Evolutionary conservation across 1,140 invertebrate species (phyloP), one percentile per base, ranked within the genome.

Genomic region (Trichoplusia ni): DNA sequence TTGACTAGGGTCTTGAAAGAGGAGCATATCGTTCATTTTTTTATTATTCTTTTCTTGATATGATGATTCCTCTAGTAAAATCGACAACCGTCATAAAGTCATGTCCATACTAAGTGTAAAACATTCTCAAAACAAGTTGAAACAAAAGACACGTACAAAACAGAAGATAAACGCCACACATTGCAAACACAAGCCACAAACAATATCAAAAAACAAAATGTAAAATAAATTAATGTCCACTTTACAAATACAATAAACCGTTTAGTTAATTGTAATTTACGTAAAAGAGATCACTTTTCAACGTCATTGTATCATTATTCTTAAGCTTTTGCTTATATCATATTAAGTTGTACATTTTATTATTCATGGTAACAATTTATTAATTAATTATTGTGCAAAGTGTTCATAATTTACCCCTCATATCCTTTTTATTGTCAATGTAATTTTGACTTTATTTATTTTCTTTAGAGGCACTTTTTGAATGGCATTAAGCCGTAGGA

Each of bases 351-450:
- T 38, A 37, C 51, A 54, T 54, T 54, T 54, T 54, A 54, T 38
- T 54, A 38, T 38, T 54, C 51, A 14, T 54, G 31, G 19, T 54
- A 54, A 25, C 51, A 54, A 54, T 54, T 54, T 54, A 54, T 25
- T 54, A 54, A 54, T 54, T 54, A 54, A 54, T 54, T 38, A 54
- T 54, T n/a, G n/a, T n/a, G 38, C 33, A 51, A 54, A 54, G 51
- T 54, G 25, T 29, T 21, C 11, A 54, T 54, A 54, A 38, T 54
- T 38, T 54, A 38, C 31, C 27, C 27, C 21, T 6, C 29, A 51
- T 14, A 16, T 11, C 18, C 9, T 13, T n/a, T 33, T 4, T 1
- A 35, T 9, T 33, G 14, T 16, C 19, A 16, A 33, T 21, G 3
- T 11, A 51, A 19, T 13, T 23, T 54, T 9, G 38, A 19, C 33